A percentile compares a stretch with the other conserved stretches of the same genome.
These are phyloP conservation scores for Salmo trutta DNA, from an alignment of 2,797 vertebrate genomes.

Conservation along the genomic window DNA sequence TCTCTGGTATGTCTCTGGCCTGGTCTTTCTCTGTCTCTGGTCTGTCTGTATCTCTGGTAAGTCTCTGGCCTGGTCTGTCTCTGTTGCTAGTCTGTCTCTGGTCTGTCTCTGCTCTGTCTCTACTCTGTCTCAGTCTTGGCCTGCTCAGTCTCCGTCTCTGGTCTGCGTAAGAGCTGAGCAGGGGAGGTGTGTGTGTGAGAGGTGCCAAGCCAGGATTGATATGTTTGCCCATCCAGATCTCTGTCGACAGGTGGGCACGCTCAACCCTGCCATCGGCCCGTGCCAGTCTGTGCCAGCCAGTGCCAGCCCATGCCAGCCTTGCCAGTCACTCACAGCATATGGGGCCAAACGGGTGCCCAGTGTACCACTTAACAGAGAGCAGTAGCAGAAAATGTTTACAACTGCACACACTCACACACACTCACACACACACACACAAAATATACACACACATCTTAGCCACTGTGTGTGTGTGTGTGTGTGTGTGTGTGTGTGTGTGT, in stretches of 20 bases:
- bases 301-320: constrained; percentile 23
- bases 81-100: too few relatives aligned
- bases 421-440: too few relatives aligned
- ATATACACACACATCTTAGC: too few relatives aligned
- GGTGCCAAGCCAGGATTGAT: constrained; percentile 53
- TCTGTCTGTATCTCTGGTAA: too few relatives aligned
- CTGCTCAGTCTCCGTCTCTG: background rate
- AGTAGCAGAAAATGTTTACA: background rate
- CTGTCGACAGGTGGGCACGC: constrained; percentile 64
- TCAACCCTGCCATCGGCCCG: constrained; percentile 20
- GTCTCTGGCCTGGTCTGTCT: too few relatives aligned
- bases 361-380: constrained; percentile 28
- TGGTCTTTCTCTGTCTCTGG: too few relatives aligned
- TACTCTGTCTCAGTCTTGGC: too few relatives aligned
- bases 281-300: constrained; percentile 10
- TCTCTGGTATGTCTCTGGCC: too few relatives aligned
- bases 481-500: too few relatives aligned
- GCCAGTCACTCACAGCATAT: background rate
- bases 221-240: too few relatives aligned
- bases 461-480: too few relatives aligned
- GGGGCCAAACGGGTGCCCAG: constrained; percentile 14
- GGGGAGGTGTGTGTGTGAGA: background rate
- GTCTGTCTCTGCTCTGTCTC: too few relatives aligned
- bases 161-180: background rate
- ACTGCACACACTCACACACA: background rate